Evolutionary conservation across 2,797 vertebrate species (phyloP).

Genomic region (Bradypodion ventrale): DNA sequence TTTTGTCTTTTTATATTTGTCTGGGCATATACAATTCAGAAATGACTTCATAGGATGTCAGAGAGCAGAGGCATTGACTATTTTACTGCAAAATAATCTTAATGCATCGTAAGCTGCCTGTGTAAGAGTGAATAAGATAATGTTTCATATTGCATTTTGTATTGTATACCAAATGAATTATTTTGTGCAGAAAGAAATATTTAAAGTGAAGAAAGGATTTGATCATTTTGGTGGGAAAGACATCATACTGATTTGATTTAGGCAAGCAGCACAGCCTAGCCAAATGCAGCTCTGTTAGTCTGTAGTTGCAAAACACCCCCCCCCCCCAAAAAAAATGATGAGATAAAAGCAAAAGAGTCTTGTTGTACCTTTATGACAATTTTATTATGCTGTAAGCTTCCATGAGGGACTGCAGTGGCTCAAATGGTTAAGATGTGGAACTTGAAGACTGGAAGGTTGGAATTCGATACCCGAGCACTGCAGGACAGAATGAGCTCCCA

Average conservation of each 20-base stretch:
- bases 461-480: too few species aligned
- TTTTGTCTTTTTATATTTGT: too few species aligned
- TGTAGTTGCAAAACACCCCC: not conserved
- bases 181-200: conserved; percentile 7
- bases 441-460: too few species aligned
- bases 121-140: conserved; percentile 8
- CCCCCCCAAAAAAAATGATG: too few species aligned
- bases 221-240: not conserved
- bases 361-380: not conserved
- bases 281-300: not conserved
- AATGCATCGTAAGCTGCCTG: conserved; percentile 17
- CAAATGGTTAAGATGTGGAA: too few species aligned
- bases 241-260: not conserved
- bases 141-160: not conserved
- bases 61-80: not conserved
- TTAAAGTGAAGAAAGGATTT: not conserved
- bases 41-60: not conserved
- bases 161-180: not conserved
- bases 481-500: too few species aligned
- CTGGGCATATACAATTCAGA: too few species aligned
- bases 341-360: not conserved
- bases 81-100: conserved; percentile 7
- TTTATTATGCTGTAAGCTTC: too few species aligned
- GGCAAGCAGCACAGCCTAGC: not conserved
- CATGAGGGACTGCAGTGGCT: too few species aligned